These are phyloP conservation scores for Scyliorhinus canicula DNA, from an alignment of 2,797 vertebrate species.

Conservation along the genomic window DNA sequence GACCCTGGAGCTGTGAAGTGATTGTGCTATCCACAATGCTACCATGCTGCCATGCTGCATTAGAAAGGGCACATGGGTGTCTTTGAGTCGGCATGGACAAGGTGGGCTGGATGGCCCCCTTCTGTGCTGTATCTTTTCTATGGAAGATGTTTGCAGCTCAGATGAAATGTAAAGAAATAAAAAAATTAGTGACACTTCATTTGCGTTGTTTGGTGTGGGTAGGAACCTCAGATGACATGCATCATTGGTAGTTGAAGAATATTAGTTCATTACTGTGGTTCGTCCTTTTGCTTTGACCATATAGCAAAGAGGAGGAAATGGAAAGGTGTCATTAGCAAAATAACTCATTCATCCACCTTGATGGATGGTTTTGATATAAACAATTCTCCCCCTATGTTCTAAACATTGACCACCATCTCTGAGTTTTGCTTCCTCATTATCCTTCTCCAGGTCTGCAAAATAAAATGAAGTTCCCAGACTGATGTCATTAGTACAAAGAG, in stretches of 20 bases:
- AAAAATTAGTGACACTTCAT: not conserved
- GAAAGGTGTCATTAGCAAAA: not conserved
- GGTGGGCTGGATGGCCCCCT: too few species aligned
- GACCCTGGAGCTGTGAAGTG: too few species aligned
- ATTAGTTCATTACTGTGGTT: not conserved
- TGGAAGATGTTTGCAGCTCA: not conserved
- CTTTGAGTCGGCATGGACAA: too few species aligned
- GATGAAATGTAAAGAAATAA: not conserved
- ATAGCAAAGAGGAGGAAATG: not conserved
- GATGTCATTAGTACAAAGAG: not conserved
- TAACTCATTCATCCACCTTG: not conserved
- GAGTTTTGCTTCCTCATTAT: not conserved
- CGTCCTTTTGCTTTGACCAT: not conserved
- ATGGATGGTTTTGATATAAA: not conserved
- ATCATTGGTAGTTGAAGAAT: not conserved
- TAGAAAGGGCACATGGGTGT: too few species aligned
- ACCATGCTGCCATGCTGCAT: too few species aligned
- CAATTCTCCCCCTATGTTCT: not conserved
- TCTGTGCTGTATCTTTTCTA: too few species aligned
- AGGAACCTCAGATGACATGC: not conserved
- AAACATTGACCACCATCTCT: not conserved
- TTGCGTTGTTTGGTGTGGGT: not conserved
- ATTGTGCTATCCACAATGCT: too few species aligned
- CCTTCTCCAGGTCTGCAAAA: not conserved
- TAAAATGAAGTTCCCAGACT: not conserved